Conservation (phyloP, 2,888 invertebrate genomes). For the Oscheius sp. region DNA sequence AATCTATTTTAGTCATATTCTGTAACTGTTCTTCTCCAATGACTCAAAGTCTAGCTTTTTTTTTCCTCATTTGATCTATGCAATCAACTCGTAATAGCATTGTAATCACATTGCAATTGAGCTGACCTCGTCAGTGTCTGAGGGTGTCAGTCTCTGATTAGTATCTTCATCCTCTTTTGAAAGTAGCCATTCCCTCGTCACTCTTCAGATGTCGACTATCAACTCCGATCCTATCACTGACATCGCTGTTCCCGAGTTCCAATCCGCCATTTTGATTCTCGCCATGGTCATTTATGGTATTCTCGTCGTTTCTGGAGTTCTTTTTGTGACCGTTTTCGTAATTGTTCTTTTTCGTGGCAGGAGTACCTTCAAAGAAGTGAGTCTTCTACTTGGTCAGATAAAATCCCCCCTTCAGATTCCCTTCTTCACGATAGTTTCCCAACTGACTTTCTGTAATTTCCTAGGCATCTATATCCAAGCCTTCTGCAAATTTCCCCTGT, state of each 20-base stretch:
- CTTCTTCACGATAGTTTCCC: slow-evolving; percentile 32
- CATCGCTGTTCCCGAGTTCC: not conserved
- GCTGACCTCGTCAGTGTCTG: too few species aligned
- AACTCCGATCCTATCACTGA: slow-evolving; percentile 19
- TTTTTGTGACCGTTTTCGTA: slow-evolving; percentile 28
- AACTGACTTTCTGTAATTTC: slow-evolving; percentile 19
- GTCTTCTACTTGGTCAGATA: not conserved
- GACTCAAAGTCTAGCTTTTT: too few species aligned
- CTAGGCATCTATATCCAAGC: slow-evolving; percentile 21
- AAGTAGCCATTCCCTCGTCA: too few species aligned
- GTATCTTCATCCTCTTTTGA: too few species aligned
- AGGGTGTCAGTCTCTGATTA: too few species aligned
- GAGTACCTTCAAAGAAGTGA: slow-evolving; percentile 32
- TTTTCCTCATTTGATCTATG: too few species aligned
- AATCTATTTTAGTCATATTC: too few species aligned
- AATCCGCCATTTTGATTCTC: not conserved
- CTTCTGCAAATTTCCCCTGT: slow-evolving; percentile 26
- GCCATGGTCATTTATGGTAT: slow-evolving; percentile 22
- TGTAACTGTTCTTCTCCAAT: too few species aligned
- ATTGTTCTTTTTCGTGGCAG: slow-evolving; percentile 26
- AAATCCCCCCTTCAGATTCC: slow-evolving; percentile 19
- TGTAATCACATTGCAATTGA: too few species aligned
- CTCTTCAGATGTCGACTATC: slow-evolving; percentile 6
- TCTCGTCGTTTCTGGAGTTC: slow-evolving; percentile 13
- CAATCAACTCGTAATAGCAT: too few species aligned